Base-by-base conservation (phyloP, 2,888 invertebrate genomes). In the Darwinula stevensoni region DNA sequence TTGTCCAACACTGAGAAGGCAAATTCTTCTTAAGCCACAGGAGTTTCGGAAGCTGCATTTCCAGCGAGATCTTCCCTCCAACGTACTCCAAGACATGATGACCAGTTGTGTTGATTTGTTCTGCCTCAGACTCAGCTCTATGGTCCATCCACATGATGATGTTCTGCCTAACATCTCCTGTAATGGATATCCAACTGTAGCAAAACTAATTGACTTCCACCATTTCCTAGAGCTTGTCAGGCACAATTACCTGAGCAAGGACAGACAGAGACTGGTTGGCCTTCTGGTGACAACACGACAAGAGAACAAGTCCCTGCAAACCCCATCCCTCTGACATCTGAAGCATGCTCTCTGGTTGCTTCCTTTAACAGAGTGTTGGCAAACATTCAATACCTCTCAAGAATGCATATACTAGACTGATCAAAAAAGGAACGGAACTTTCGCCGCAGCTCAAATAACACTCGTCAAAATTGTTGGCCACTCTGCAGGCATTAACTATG, bases 251-350 rank as follows among this genome's bases (percentile, higher is more conserved):
- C 41, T 35, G 36, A 33, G 17, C 17, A 13, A 4, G 35, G 42
- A 33, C 67, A 72, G 1, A 78, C 62, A 27, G 71, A 62, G 27
- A 74, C 47, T 1, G 80, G 72, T 15, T 60, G 52, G 11, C 64
- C 65, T 36, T 65, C 52, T 40, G 57, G 36, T 91, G 52, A n/a
- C n/a, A n/a, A n/a, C n/a, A n/a, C n/a, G n/a, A n/a, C n/a, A n/a
- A n/a, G n/a, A 1, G 88, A 88, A 48, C 88, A 88, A 9, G 88
- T 91, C 12, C 86, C 88, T 58, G 84, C 86, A 56, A 88, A 88
- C 3, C 86, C 84, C 42, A 91, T 66, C 12, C 82, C 82, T 52
- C 63, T 67, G n/a, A 82, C 22, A 9, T n/a, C n/a, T 22, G 22
- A n/a, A n/a, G n/a, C n/a, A n/a, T n/a, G n/a, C n/a, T n/a, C n/a